Evolutionary conservation across 2,888 invertebrate genomes (phyloP).

Genomic region (Lissocephala sabroskyi): DNA sequence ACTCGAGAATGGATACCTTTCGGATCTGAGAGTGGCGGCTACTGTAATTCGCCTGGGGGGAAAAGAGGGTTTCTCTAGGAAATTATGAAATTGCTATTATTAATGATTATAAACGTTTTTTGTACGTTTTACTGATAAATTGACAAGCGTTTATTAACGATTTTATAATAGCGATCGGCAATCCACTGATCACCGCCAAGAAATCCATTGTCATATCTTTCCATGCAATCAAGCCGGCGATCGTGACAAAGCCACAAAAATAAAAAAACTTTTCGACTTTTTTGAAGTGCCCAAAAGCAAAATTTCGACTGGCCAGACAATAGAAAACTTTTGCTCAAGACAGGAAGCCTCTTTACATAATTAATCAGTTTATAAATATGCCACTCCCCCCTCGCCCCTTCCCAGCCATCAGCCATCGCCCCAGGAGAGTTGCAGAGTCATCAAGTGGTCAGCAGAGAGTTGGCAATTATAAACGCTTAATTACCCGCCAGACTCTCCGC

Average conservation of each 20-base stretch:
- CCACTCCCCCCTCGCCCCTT: neutral
- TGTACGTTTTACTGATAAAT: constrained; percentile 56
- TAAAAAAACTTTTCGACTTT: neutral
- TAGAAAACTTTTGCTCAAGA: constrained; percentile 53
- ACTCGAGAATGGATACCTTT: constrained; percentile 25
- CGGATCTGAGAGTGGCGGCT: neutral
- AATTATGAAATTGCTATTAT: constrained; percentile 64
- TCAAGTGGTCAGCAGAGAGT: neutral
- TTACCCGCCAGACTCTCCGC: constrained; percentile 3
- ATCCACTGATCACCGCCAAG: constrained; percentile 41
- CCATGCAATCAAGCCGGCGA: no score
- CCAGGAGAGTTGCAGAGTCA: constrained; percentile 14
- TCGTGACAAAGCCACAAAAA: constrained; percentile 10
- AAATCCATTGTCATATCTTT: constrained; percentile 49
- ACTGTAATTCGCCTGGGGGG: neutral
- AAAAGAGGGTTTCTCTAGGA: constrained; percentile 29
- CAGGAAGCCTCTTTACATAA: constrained; percentile 59
- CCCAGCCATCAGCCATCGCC: neutral
- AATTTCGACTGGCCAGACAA: constrained; percentile 23
- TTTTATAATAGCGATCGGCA: constrained; percentile 60
- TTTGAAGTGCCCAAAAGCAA: constrained; percentile 38
- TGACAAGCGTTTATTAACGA: constrained; percentile 68
- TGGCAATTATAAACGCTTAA: constrained; percentile 12
- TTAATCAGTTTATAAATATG: constrained; percentile 57
- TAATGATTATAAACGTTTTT: constrained; percentile 61